Base-by-base conservation (phyloP, 2,888 invertebrate species). In the Troides aeacus region DNA sequence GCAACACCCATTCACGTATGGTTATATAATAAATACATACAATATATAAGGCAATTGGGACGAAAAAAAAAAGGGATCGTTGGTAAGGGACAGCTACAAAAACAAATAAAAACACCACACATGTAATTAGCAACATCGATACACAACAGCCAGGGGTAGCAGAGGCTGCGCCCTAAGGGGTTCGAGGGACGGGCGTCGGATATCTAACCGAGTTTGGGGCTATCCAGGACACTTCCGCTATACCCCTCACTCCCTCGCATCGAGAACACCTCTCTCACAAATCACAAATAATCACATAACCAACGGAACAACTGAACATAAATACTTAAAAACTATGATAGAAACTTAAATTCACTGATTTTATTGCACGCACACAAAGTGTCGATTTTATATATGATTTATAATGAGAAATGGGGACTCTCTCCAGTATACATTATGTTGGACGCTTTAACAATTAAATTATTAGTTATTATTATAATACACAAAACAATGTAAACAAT, bases 251-350 rank as follows among this genome's bases (percentile, higher is more conserved):
- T 92, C 92, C 90, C 92, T 90, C 90, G 89, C 88, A 92, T 91
- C 92, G 92, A 92, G 92, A 91, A 92, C 92, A 92, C 92, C 92
- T 92, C 92, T 91, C 92, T 92, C 92, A 92, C 92, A 91, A 86
- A 90, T 89, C 86, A 90, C 87, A 92, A 90, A 89, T 89, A 87
- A 89, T 88, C 84, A 88, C 82, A 87, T 84, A 89, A 89, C 83
- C 84, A 89, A 92, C 84, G 84, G 80, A 87, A 88, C 79, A 90
- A 91, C 85, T 86, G 78, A 90, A 91, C 83, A 86, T 83, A 89
- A 90, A 83, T 79, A 80, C 81, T 82, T 84, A 85, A 79, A 68
- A 86, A 87, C 86, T 87, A 86, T 84, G 83, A 76, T 81, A 85
- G 81, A 81, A 87, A 82, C 81, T 84, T 76, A 79, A 79, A 81